These are phyloP conservation scores for Drosophila erecta DNA, from an alignment of 1,140 invertebrate species.

Conservation along the genomic window DNA sequence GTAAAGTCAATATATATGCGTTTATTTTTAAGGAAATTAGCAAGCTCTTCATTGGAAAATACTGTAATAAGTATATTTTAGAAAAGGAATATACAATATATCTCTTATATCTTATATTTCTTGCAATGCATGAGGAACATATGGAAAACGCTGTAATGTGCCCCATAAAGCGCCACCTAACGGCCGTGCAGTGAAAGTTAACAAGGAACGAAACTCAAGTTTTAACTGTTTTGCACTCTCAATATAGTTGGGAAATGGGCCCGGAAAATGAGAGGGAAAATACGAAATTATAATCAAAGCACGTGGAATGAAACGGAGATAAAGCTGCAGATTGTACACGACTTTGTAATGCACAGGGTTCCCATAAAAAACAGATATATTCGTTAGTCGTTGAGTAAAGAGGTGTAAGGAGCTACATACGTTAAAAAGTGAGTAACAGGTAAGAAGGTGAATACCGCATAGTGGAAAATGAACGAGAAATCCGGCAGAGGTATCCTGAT, in stretches of 20 bases:
- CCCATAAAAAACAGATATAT: not conserved
- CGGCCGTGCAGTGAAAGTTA: constrained; percentile 62
- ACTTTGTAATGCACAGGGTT: not conserved
- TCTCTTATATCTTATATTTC: no score
- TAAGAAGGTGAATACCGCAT: not conserved
- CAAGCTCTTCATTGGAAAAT: no score
- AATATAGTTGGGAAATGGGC: constrained; percentile 19
- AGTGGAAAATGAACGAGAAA: not conserved
- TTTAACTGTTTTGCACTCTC: constrained; percentile 36
- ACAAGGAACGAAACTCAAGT: constrained; percentile 39
- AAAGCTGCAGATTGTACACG: constrained; percentile 2
- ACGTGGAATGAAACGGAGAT: constrained; percentile 2
- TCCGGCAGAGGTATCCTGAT: not conserved
- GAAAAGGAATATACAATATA: no score
- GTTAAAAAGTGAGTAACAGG: not conserved
- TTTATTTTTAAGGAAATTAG: not conserved
- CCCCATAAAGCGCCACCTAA: constrained; percentile 73
- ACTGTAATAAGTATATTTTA: no score
- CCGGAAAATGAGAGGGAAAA: constrained; percentile 21
- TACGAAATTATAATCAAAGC: constrained; percentile 33
- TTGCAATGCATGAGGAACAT: constrained; percentile 11
- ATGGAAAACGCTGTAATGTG: constrained; percentile 55
- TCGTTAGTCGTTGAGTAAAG: no score
- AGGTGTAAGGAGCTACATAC: no score
- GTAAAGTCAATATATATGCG: not conserved